Conservation (phyloP, 2,113 vertebrate genomes). For the Lethenteron reissneri region DNA sequence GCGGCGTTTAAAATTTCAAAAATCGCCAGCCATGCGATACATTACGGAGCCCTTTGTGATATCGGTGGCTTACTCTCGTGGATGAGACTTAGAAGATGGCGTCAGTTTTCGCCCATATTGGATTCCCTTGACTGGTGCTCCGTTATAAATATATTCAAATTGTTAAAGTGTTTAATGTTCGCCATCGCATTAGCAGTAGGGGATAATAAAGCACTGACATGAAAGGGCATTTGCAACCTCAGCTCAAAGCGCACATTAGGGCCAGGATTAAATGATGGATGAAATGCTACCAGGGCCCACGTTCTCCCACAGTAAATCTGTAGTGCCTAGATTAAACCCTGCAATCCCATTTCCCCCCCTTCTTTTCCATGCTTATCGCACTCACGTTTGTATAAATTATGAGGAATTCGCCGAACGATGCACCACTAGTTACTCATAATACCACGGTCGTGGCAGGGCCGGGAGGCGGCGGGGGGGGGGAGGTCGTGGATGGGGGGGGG, state of each 20-base stretch:
- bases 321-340: slow-evolving; percentile 99
- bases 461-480: background rate
- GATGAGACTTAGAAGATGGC: too few species aligned
- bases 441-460: slow-evolving; percentile 22
- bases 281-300: slow-evolving; percentile 99
- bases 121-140: too few species aligned
- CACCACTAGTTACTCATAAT: slow-evolving; percentile 99
- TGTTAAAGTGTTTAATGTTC: too few species aligned
- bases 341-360: slow-evolving; percentile 98
- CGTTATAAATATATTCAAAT: too few species aligned
- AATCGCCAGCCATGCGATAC: too few species aligned
- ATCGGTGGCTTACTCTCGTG: too few species aligned
- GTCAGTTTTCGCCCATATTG: background rate
- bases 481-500: too few species aligned
- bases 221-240: slow-evolving; percentile 99
- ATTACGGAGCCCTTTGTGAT: too few species aligned
- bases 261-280: slow-evolving; percentile 99
- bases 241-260: slow-evolving; percentile 99
- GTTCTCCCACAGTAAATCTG: slow-evolving; percentile 99
- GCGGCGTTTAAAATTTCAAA: too few species aligned
- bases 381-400: slow-evolving; percentile 99
- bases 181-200: slow-evolving; percentile 13
- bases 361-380: slow-evolving; percentile 78
- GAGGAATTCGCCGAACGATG: slow-evolving; percentile 62
- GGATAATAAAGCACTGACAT: slow-evolving; percentile 99